These are phyloP conservation scores for Amiota mariae DNA, from an alignment of 2,888 invertebrate genomes.

Conservation along the genomic window DNA sequence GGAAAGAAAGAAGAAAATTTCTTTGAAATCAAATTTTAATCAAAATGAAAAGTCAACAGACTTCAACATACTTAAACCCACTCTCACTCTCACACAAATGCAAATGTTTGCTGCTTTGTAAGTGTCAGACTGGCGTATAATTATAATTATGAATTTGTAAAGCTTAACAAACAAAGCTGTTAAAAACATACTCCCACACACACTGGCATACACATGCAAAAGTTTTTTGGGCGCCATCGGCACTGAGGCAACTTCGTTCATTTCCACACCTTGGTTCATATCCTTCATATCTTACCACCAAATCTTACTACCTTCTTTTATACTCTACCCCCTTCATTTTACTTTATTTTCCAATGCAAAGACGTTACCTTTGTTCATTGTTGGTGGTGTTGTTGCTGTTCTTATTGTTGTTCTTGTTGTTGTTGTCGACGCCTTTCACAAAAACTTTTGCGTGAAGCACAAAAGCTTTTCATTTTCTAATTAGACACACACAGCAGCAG, in stretches of 20 bases:
- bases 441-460: constrained; percentile 51
- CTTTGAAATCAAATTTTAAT: neutral
- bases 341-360: neutral
- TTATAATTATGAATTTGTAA: constrained; percentile 42
- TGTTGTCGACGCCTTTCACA: neutral
- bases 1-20: neutral
- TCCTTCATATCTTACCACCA: neutral
- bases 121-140: constrained; percentile 66
- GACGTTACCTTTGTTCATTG: constrained; percentile 6
- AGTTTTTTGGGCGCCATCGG: constrained; percentile 45
- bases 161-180: constrained; percentile 9
- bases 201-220: constrained; percentile 35
- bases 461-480: constrained; percentile 61
- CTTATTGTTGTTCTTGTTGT: too few relatives aligned
- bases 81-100: neutral
- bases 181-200: constrained; percentile 25
- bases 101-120: constrained; percentile 52
- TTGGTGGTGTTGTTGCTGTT: neutral
- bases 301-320: too few relatives aligned
- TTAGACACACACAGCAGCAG: constrained; percentile 63
- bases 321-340: too few relatives aligned
- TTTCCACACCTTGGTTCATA: constrained; percentile 58
- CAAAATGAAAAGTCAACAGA: constrained; percentile 4
- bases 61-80: constrained; percentile 9
- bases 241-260: constrained; percentile 29